Evolutionary conservation across 2,113 vertebrate genomes (phyloP).

Genomic region (Zapus hudsonius): DNA sequence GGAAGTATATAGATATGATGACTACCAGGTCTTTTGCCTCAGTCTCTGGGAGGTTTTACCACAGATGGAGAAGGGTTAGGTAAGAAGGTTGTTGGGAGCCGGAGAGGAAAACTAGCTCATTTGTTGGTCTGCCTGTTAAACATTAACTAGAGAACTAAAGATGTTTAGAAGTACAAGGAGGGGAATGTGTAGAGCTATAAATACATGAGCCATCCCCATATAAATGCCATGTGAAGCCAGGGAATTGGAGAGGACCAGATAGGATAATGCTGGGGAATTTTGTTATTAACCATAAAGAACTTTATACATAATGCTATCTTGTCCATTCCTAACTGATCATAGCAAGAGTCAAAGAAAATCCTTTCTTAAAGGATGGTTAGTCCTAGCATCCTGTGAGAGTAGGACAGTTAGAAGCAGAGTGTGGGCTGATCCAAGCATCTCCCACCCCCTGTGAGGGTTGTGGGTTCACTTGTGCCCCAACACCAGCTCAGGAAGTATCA

Average conservation of each 20-base stretch:
- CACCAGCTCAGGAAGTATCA: conserved; percentile 55
- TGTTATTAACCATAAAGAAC: not conserved
- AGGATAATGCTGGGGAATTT: not conserved
- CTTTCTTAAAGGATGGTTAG: not conserved
- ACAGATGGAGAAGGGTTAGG: not conserved
- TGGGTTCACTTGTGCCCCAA: not conserved
- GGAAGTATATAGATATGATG: conserved; percentile 25
- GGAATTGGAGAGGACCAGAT: not conserved
- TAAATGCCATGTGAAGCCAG: not conserved
- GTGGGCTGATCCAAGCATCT: not conserved
- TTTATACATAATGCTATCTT: not conserved
- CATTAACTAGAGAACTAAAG: not conserved
- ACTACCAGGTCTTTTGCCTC: conserved; percentile 29
- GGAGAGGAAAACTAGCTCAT: not conserved
- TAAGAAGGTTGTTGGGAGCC: not conserved
- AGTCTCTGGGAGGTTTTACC: not conserved
- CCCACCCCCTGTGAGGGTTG: conserved; percentile 5
- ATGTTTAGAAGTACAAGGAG: not conserved
- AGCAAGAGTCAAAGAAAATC: not conserved
- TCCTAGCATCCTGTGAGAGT: not conserved
- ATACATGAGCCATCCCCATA: not conserved
- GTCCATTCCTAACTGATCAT: not conserved
- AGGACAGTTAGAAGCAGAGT: not conserved
- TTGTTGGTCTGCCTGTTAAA: conserved; percentile 2
- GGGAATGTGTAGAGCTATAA: not conserved